Evolutionary conservation across 2,888 invertebrate species (phyloP).

Genomic region (Bugulina stolonifera): DNA sequence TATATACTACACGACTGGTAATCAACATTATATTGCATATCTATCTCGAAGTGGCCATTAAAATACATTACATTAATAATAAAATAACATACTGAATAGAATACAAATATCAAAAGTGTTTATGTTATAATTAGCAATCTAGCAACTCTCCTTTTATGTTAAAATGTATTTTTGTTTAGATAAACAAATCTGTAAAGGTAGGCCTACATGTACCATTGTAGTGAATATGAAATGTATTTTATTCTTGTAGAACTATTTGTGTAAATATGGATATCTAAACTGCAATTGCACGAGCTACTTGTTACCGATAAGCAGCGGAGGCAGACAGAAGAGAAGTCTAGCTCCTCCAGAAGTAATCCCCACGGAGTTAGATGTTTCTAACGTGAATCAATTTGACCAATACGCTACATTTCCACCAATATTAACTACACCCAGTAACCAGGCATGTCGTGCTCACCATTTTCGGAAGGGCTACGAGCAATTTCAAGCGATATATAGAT

Average conservation of each 20-base stretch:
- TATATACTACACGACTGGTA: no score
- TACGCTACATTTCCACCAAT: constrained; percentile 9
- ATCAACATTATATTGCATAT: no score
- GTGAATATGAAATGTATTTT: no score
- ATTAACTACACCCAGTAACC: constrained; percentile 14
- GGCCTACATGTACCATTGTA: no score
- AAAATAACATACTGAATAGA: no score
- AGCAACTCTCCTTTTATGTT: no score
- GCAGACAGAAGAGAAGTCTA: background rate
- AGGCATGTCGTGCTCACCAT: background rate
- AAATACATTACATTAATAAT: no score
- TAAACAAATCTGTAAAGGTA: no score
- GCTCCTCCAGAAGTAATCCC: background rate
- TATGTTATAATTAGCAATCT: no score
- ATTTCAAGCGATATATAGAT: background rate
- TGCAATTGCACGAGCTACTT: constrained; percentile 1
- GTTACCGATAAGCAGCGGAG: background rate
- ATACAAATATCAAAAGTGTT: no score
- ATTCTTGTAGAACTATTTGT: constrained; percentile 10
- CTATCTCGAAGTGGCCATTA: no score
- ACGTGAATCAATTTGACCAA: background rate
- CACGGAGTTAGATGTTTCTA: background rate
- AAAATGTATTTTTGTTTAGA: no score
- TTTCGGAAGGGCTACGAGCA: background rate
- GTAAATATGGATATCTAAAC: constrained; percentile 21